Evolutionary conservation across 2,797 vertebrate species (phyloP), one percentile per base, ranked within the genome.

Genomic region (Phrynocephalus guinanensis): DNA sequence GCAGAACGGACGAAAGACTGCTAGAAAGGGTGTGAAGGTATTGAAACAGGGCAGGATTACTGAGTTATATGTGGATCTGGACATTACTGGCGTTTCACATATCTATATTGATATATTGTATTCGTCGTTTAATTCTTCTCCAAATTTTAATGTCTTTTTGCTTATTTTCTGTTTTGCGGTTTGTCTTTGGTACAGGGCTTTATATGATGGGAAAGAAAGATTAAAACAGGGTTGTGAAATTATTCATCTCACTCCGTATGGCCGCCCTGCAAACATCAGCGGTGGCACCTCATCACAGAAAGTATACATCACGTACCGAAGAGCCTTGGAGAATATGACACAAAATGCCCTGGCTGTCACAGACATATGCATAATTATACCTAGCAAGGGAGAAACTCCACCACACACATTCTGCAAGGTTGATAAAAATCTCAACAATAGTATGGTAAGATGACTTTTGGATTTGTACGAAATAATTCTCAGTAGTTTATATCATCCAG

Each of bases 351-450:
- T 99, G 96, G 98, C 99, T 73, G 99, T 99, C 92, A 99, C 98
- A 0, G 98, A 99, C 94, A 98, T 99, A 88, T 99, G 99, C 95
- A 97, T 99, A 92, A 99, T 99, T 92, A 95, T 99, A 85, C 98
- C 99, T 0, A 98, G 97, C 88, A 99, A 99, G 91, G 99, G 99
- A 92, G 99, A 99, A 94, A 97, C 95, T 1, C 98, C 99, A 24
- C 99, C 99, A 24, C 98, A 99, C 89, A 99, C 99, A 1, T 99
- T 99, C 97, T 99, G 99, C 97, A 99, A 98, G 94, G 98, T 99
- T 88, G 98, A 99, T 96, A 99, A 98, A 97, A 99, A 99, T 93
- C 98, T 99, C 89, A 99, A 98, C 96, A 99, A 98, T 87, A 99
- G 99, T 92, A 98, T 99, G 99, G 99, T 99, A 97, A 97, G 98